phyloP scores from a whole-genome alignment of 2,113 vertebrate genomes.

The Bagarius yarrelli region DNA sequence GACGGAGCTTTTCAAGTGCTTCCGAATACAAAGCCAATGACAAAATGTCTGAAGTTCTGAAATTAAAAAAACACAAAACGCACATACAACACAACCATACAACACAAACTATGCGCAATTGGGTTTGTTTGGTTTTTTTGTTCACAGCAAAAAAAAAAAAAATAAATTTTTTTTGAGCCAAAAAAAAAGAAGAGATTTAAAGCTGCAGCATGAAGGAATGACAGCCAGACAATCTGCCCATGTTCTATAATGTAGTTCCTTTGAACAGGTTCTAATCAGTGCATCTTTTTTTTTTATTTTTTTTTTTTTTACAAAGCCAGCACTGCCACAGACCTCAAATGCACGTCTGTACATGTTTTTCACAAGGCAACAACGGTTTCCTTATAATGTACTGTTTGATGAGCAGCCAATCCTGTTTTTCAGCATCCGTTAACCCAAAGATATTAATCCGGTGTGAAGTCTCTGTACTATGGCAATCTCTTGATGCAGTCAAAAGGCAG shows the following conservation, averaged over 20 bases:
- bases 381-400: background rate
- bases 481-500: background rate
- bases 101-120: constrained; percentile 32
- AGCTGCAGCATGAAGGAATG: constrained; percentile 49
- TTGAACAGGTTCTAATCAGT: constrained; percentile 37
- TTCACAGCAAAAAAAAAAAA: constrained; percentile 44
- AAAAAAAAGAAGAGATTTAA: constrained; percentile 13
- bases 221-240: background rate
- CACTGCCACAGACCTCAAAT: background rate
- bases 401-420: constrained; percentile 6
- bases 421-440: background rate
- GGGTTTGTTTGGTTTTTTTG: too few species aligned
- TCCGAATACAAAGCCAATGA: constrained; percentile 11
- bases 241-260: background rate
- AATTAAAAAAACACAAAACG: constrained; percentile 9
- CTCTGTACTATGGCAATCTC: background rate
- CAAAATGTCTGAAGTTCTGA: constrained; percentile 19
- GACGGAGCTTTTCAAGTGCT: constrained; percentile 14
- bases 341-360: constrained; percentile 18
- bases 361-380: constrained; percentile 6
- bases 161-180: background rate
- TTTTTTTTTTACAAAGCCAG: background rate
- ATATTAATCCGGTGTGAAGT: background rate
- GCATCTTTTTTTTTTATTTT: constrained; percentile 24
- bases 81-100: constrained; percentile 32